These are phyloP conservation scores for Clarias fuscus DNA, from an alignment of 2,797 vertebrate genomes.

Conservation along the genomic window DNA sequence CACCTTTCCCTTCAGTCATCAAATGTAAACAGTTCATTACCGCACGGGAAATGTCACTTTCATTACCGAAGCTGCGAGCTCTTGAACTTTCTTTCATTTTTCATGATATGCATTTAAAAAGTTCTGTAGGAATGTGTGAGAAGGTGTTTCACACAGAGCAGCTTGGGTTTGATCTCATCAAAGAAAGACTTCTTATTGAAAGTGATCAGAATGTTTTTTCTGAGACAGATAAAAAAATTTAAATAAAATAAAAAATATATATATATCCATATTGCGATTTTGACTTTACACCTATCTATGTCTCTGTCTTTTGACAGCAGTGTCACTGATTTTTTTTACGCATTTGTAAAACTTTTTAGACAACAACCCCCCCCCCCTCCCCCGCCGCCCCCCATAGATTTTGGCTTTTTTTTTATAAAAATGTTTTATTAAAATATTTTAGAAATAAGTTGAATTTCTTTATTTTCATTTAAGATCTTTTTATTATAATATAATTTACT, in stretches of 20 bases:
- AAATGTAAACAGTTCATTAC: conserved; percentile 44
- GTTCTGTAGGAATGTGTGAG: conserved; percentile 7
- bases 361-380: too few relatives aligned
- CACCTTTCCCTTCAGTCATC: conserved; percentile 12
- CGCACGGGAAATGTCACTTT: conserved; percentile 41
- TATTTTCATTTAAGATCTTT: too few relatives aligned
- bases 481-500: too few relatives aligned
- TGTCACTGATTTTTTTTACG: not conserved
- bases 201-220: not conserved
- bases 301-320: not conserved
- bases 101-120: conserved; percentile 18
- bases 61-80: conserved; percentile 22
- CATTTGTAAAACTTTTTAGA: not conserved
- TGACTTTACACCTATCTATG: not conserved
- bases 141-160: not conserved
- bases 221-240: too few relatives aligned
- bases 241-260: not conserved
- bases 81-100: conserved; percentile 24
- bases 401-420: not conserved
- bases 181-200: not conserved
- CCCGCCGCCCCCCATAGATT: not conserved
- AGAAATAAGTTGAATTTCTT: too few relatives aligned
- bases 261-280: not conserved
- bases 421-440: not conserved
- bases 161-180: not conserved